Evolutionary conservation across 2,113 vertebrate genomes (phyloP), one percentile per base, ranked within the genome.

Genomic region (Octodon degus): DNA sequence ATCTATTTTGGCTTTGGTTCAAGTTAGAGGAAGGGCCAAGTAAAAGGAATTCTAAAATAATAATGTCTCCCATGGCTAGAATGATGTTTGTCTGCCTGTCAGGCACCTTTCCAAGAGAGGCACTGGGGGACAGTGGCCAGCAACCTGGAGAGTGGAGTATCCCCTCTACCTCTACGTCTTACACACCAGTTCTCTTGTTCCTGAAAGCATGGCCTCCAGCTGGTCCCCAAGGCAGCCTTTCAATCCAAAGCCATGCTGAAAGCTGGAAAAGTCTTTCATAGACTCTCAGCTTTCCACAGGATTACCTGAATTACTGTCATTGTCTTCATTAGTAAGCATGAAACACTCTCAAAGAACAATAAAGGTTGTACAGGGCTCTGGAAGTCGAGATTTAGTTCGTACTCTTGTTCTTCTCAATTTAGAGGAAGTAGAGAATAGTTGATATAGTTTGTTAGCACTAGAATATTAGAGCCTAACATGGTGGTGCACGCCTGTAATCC

Each of bases 321-420:
- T 89, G 76, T 90, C 89, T 85, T 93, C 22, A 55, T 50, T 87
- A 80, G 62, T n/a, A 77, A 30, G 10, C 77, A 81, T 58, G 70
- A 91, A 92, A 76, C 16, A 37, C 1, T 82, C 74, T 60, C 32
- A 89, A 55, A 90, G 20, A 62, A 40, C 24, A 37, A 9, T 82
- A 60, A 74, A 63, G 58, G 68, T 43, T 47, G 8, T 67, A 72
- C 20, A 84, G n/a, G 17, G 53, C 27, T 24, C 1, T 85, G n/a
- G 17, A 88, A 60, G 1, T 5, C 67, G 65, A 72, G 17, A 30
- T 2, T 22, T 79, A 60, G 47, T 37, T 82, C 34, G 47, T 68
- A 22, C 9, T 50, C 43, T 25, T 40, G 82, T 47, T 84, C 37
- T 92, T 86, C 2, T 60, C 20, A 25, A 50, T 40, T 74, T 37